Base-by-base conservation (phyloP, 2,888 invertebrate genomes). In the Diplazon laetatorius region DNA sequence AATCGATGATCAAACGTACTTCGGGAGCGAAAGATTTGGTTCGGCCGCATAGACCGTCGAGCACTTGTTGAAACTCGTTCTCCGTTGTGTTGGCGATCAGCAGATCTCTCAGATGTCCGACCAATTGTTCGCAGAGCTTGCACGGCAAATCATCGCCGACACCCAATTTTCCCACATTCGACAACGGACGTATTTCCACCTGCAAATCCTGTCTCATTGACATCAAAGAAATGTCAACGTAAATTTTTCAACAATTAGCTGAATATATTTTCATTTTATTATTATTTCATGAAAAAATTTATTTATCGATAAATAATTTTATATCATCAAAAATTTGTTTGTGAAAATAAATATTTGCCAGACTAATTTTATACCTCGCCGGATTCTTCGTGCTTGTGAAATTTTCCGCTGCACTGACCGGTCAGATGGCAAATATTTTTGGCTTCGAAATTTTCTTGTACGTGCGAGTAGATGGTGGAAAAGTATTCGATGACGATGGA, bases 1-100 rank as follows among this genome's bases (percentile, higher is more conserved):
- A 52, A 46, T 37, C 59, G 18, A 12, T 48, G 10, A n/a, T n/a
- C 14, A n/a, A 35, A 80, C 79, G 66, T 86, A 92, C 92, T 87
- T 97, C 95, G 1, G 92, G 88, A 80, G 94, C 93, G 91, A 96
- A 97, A 9, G 93, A 92, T 76, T 94, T 94, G 0, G 95, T 95
- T 91, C 97, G 96, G 81, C 95, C 95, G 92, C 97, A 97, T 3
- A 97, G 91, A 76, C 97, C 96, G 87, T 94, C 92, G 12, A 97
- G 88, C 0, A 97, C 95, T 86, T 93, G 92, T 89, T 95, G 93
- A 91, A 97, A 97, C 91, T 97, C 96, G 0, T 92, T 85, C 90
- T 96, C 95, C 0, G 98, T 97, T 0, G 97, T 97, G 89, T 97
- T 97, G 16, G 97, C 95, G 30, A 96, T 93, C 22, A 98, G 90